Evolutionary conservation across 2,888 invertebrate species (phyloP), one percentile per base, ranked within the genome.

Genomic region (Chrysodeixis includens): DNA sequence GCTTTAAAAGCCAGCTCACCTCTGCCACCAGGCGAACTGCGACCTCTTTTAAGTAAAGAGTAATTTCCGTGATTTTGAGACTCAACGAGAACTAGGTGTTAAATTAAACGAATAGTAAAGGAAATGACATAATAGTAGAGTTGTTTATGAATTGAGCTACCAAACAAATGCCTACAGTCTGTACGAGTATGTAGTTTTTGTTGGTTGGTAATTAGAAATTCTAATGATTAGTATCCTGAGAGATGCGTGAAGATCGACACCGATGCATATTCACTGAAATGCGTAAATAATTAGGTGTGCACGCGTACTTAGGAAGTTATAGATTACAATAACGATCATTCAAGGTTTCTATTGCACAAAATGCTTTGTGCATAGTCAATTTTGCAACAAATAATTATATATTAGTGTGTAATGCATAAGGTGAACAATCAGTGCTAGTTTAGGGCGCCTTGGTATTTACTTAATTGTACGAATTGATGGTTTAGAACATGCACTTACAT

Each of bases 231-330:
- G 18, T 9, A 54, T 53, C 60, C 59, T 26, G 40, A 44, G 1
- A 35, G 62, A 44, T 40, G 54, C 69, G 57, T 69, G 49, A 57
- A 74, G 57, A 44, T 59, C 18, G 18, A 20, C 18, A 67, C 58
- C 58, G 20, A 74, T n/a, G 16, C 32, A 30, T 58, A 69, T 30
- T 56, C 12, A 74, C 56, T 55, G 40, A 52, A 30, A 8, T 20
- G 20, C 10, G 8, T 20, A 49, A 20, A 20, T 49, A 49, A 49
- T 46, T 46, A 46, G 9, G 20, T 49, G 20, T 20, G 18, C 18
- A 8, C 10, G 44, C 10, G n/a, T 51, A 30, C 16, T 20, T 35
- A n/a, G 32, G 40, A 59, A 49, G 16, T n/a, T 30, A 14, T 18
- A 56, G 18, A 49, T 30, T 14, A 30, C 49, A 1, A 14, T 57